Conservation (phyloP, 2,797 vertebrate species). For the Chrysocyon brachyurus region DNA sequence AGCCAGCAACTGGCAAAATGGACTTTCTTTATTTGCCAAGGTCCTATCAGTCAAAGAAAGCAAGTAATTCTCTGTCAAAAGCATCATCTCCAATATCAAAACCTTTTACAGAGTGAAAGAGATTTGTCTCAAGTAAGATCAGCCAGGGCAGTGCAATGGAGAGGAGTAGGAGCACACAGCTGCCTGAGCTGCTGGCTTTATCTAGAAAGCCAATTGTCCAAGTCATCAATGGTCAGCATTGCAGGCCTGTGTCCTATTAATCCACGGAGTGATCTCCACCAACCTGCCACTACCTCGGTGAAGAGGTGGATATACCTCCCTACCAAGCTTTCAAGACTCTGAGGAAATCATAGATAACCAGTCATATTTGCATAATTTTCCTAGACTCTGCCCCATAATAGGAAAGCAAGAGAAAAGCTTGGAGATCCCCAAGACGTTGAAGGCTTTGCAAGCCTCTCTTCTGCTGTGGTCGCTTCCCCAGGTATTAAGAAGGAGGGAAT, state of each 20-base stretch:
- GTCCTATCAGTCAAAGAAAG: slow-evolving; percentile 66
- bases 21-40: slow-evolving; percentile 33
- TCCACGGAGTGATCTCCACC: neutral
- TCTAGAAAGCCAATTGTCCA: neutral
- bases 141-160: neutral
- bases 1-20: slow-evolving; percentile 63
- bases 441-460: neutral
- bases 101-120: neutral
- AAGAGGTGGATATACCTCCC: neutral
- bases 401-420: neutral
- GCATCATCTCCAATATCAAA: slow-evolving; percentile 45
- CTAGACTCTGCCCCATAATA: neutral
- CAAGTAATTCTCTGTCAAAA: slow-evolving; percentile 28
- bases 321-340: neutral
- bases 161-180: neutral
- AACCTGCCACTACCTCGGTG: neutral
- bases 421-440: neutral
- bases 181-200: neutral
- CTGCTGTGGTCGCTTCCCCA: neutral
- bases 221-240: neutral
- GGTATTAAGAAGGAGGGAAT: neutral
- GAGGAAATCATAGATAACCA: slow-evolving; percentile 8
- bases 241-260: fast-evolving
- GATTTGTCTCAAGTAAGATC: neutral
- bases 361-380: neutral